Evolutionary conservation across 2,113 vertebrate genomes (phyloP).

Genomic region (Circaetus gallicus): DNA sequence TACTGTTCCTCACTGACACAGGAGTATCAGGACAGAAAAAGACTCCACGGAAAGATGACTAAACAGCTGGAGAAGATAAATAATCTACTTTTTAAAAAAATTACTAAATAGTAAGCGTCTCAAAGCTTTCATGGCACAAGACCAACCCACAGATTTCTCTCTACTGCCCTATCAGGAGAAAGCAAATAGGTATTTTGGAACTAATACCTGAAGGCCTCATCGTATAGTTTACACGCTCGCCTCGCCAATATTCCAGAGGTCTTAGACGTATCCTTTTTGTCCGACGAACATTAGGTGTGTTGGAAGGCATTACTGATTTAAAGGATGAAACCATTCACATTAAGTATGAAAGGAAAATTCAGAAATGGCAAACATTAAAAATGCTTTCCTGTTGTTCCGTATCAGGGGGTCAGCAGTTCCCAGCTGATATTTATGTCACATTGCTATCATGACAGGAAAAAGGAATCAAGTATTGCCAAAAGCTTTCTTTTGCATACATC

Average conservation of each 20-base stretch:
- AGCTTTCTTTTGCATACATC: background rate
- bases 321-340: background rate
- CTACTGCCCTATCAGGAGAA: background rate
- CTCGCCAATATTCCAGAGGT: conserved; percentile 78
- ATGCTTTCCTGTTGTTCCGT: background rate
- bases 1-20: background rate
- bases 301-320: conserved; percentile 69
- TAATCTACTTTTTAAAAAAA: background rate
- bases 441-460: background rate
- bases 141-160: background rate
- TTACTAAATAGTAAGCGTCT: background rate
- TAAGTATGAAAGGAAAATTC: background rate
- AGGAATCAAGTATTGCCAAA: background rate
- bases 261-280: conserved; percentile 68
- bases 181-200: background rate
- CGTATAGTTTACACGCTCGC: conserved; percentile 66
- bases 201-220: conserved; percentile 60
- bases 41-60: background rate
- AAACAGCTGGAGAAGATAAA: background rate
- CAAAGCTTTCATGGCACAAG: background rate
- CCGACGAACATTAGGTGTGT: conserved; percentile 72
- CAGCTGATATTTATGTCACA: background rate
- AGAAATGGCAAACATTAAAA: background rate
- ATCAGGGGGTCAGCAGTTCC: background rate
- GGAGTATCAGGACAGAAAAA: background rate